Base-by-base conservation (phyloP, 2,797 vertebrate species). In the Lates japonicus region DNA sequence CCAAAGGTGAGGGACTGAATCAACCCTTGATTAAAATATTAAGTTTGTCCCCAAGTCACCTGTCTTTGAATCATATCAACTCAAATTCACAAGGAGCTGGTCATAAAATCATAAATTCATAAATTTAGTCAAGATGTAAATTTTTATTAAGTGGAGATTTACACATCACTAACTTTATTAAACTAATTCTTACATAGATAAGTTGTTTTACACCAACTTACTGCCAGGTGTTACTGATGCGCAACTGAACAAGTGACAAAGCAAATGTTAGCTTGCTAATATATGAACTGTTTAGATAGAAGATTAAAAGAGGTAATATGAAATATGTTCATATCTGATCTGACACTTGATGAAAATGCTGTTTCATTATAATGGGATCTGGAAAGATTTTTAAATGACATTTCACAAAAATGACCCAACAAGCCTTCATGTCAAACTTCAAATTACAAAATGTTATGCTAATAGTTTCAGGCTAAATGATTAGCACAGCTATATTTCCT, bases 1-100 rank as follows among this genome's bases (percentile, higher is more conserved):
- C 52, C 67, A 72, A 22, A 74, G 58, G 52, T 46, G 54, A 78
- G 54, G 60, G 46, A 60, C 70, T 80, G 39, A 75, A 41, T 69
- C 54, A 55, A 68, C 51, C 55, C 35, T 48, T 49, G 52, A 67
- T 78, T 78, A 31, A 55, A 76, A 67, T 57, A 64, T 74, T 62
- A 70, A 25, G 16, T 58, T 37, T 65, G 48, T 65, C 60, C 72
- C 17, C 31, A 69, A 16, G 16, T 68, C 62, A 76, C 57, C 46
- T 65, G 59, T 55, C 49, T 76, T 66, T 7, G 46, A 8, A 67
- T 70, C 22, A 54, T 20, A 48, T 70, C 22, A 57, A 3, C 33
- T 44, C 46, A 58, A 52, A 62, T 6, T 19, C 17, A 68, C 20
- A 16, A 1, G 29, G 31, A 25, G 5, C 6, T 74, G 22, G 20